Conservation (phyloP, 2,888 invertebrate species). For the Trachelus tabidus region DNA sequence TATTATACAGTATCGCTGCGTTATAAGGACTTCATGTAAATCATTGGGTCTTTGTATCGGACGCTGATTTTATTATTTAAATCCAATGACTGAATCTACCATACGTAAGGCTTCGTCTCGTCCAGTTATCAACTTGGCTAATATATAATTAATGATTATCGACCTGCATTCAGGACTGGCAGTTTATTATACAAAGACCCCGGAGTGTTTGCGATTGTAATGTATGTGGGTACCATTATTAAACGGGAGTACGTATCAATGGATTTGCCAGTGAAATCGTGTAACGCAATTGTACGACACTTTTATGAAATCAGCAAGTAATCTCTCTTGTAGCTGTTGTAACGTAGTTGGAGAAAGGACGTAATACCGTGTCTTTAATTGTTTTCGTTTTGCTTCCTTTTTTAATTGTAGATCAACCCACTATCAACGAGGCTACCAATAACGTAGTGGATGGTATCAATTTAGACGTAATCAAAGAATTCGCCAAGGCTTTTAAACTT, state of each 20-base stretch:
- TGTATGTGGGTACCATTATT: slow-evolving; percentile 39
- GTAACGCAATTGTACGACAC: not conserved
- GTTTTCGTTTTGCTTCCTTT: slow-evolving; percentile 33
- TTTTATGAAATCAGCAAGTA: not conserved
- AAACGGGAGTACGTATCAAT: slow-evolving; percentile 37
- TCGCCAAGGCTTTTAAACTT: slow-evolving; percentile 96
- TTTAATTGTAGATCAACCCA: slow-evolving; percentile 81
- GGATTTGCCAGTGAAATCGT: slow-evolving; percentile 51
- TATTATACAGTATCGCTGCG: not conserved
- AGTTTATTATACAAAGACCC: slow-evolving; percentile 44
- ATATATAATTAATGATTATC: not conserved
- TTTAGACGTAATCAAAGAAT: slow-evolving; percentile 97
- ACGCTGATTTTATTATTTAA: not conserved
- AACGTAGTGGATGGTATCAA: slow-evolving; percentile 97
- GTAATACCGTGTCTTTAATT: not conserved
- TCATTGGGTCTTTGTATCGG: not conserved
- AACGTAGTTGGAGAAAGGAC: not conserved
- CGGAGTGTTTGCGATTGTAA: slow-evolving; percentile 39
- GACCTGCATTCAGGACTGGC: slow-evolving; percentile 26
- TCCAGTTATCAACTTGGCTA: not conserved
- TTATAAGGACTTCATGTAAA: not conserved
- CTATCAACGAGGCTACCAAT: slow-evolving; percentile 92
- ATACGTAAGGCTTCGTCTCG: not conserved
- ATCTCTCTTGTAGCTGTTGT: not conserved
- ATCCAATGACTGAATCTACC: not conserved